Evolutionary conservation across 2,113 vertebrate species (phyloP).

Genomic region (Ceratotherium simum): DNA sequence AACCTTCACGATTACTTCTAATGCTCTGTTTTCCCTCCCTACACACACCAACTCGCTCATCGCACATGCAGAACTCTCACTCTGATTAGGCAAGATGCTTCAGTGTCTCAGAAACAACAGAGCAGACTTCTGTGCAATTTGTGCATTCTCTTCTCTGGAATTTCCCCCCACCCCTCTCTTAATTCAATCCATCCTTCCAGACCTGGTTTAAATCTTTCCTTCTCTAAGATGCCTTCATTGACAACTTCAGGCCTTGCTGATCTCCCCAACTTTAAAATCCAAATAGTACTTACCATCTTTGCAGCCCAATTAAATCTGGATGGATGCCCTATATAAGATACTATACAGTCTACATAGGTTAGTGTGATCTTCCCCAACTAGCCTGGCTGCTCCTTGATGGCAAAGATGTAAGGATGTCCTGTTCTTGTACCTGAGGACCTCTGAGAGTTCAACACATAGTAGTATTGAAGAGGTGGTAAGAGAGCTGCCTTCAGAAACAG

Average conservation of each 20-base stretch:
- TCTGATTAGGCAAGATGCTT: not conserved
- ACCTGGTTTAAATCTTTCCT: constrained; percentile 21
- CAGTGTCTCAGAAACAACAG: not conserved
- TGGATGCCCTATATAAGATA: not conserved
- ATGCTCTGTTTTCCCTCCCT: not conserved
- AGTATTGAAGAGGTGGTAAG: not conserved
- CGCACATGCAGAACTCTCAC: not conserved
- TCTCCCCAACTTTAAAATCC: constrained; percentile 42
- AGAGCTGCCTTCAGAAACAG: not conserved
- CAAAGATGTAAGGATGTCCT: not conserved
- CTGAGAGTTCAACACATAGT: not conserved
- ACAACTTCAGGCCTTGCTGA: constrained; percentile 18
- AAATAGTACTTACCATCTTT: not conserved
- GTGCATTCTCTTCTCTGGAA: not conserved
- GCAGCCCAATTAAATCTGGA: not conserved
- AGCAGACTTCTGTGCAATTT: not conserved
- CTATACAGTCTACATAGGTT: not conserved
- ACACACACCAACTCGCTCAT: not conserved
- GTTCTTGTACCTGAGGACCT: not conserved
- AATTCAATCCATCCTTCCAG: constrained; percentile 5
- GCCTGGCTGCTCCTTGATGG: not conserved
- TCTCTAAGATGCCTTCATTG: not conserved
- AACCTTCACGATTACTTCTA: not conserved
- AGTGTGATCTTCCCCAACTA: not conserved
- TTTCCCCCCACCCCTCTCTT: not conserved